Conservation (phyloP, 1,140 invertebrate species). For the Pseudachorutes palmiensis region DNA sequence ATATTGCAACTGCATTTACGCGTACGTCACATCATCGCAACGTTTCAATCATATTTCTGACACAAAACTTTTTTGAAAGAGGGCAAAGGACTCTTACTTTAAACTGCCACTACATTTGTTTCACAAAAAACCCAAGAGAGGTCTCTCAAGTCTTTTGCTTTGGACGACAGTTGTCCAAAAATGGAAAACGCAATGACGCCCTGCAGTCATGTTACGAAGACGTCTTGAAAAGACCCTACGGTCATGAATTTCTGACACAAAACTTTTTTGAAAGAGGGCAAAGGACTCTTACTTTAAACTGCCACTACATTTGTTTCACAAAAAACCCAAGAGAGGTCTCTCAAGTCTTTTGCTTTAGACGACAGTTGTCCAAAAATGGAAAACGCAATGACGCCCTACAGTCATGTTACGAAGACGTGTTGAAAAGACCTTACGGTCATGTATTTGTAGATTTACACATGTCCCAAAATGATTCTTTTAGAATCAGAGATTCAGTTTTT, state of each 20-base stretch:
- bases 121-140: constrained; percentile 2
- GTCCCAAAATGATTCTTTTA: not conserved
- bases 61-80: constrained; percentile 11
- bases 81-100: not conserved
- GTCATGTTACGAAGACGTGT: not conserved
- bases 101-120: not conserved
- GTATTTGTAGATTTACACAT: not conserved
- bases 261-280: not conserved
- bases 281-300: not conserved
- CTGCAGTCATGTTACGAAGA: not conserved
- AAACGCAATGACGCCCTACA: not conserved
- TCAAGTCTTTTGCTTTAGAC: not conserved
- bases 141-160: not conserved
- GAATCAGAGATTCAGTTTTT: not conserved
- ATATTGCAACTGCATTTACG: not conserved
- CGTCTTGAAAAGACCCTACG: constrained; percentile 1
- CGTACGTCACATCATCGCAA: constrained; percentile 9
- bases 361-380: not conserved
- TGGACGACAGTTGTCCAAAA: not conserved
- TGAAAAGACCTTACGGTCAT: not conserved
- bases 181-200: not conserved
- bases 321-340: not conserved
- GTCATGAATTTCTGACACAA: not conserved
- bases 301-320: not conserved
- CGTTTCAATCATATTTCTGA: constrained; percentile 1